Evolutionary conservation across 2,888 invertebrate species (phyloP).

Genomic region (Hydriomena furcata): DNA sequence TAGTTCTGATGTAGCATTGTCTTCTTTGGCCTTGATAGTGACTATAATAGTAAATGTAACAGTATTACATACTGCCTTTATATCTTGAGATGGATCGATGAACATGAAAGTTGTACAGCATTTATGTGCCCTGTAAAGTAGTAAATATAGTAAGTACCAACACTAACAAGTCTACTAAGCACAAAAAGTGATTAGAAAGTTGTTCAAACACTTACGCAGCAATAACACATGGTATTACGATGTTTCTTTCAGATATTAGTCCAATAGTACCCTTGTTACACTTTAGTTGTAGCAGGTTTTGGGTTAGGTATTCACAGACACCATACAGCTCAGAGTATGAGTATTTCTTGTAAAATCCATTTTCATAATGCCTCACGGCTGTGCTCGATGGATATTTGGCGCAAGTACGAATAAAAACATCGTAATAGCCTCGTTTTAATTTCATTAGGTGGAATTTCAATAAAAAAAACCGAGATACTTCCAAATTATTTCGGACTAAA

Average conservation of each 20-base stretch:
- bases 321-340: conserved; percentile 76
- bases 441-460: conserved; percentile 30
- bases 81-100: conserved; percentile 62
- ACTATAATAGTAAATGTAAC: conserved; percentile 62
- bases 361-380: conserved; percentile 61
- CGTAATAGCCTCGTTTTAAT: conserved; percentile 67
- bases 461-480: background rate
- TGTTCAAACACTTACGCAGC: conserved; percentile 74
- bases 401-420: conserved; percentile 69
- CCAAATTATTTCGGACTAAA: background rate
- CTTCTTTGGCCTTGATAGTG: conserved; percentile 47
- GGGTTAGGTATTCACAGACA: conserved; percentile 71
- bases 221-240: conserved; percentile 79
- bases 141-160: no score
- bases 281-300: conserved; percentile 63
- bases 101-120: conserved; percentile 79
- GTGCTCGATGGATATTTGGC: conserved; percentile 60
- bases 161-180: background rate
- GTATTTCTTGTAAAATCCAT: conserved; percentile 59
- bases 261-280: conserved; percentile 71
- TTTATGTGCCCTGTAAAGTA: conserved; percentile 78
- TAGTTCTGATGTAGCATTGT: conserved; percentile 37
- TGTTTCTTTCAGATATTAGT: conserved; percentile 75
- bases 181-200: no score
- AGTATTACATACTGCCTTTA: conserved; percentile 50